Percentiles rank a stretch among this genome's conserved stretches.
Evolutionary conservation across 2,113 vertebrate genomes (phyloP).

Genomic region (Lamprologus lemairii): DNA sequence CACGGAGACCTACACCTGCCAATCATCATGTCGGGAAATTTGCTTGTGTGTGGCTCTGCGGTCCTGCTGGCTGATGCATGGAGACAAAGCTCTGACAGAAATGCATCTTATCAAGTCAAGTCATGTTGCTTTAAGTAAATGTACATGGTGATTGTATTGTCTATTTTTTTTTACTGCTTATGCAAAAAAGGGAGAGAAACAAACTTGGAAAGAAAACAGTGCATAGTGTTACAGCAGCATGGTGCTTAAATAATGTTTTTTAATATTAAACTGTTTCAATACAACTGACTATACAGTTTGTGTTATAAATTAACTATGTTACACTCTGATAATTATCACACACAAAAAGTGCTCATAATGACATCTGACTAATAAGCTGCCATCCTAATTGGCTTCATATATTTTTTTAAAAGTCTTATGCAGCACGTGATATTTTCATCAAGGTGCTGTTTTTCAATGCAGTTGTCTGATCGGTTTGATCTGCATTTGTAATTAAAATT

Average conservation of each 20-base stretch:
- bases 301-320: not conserved
- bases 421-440: not conserved
- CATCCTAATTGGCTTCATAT: not conserved
- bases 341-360: not conserved
- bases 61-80: not conserved
- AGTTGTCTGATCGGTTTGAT: not conserved
- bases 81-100: not conserved
- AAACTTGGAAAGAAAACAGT: not conserved
- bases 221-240: not conserved
- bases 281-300: not conserved
- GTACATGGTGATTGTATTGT: not conserved
- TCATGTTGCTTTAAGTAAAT: not conserved
- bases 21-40: not conserved
- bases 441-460: not conserved
- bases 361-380: not conserved
- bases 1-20: slow-evolving; percentile 10
- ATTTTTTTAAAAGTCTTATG: not conserved
- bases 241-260: not conserved
- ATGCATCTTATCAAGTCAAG: not conserved
- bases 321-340: not conserved
- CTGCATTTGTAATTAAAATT: not conserved
- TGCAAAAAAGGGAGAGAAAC: not conserved
- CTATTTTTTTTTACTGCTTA: not conserved
- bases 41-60: not conserved
- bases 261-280: not conserved